Conservation (phyloP, 2,888 invertebrate species). For the Netelia inedita region DNA sequence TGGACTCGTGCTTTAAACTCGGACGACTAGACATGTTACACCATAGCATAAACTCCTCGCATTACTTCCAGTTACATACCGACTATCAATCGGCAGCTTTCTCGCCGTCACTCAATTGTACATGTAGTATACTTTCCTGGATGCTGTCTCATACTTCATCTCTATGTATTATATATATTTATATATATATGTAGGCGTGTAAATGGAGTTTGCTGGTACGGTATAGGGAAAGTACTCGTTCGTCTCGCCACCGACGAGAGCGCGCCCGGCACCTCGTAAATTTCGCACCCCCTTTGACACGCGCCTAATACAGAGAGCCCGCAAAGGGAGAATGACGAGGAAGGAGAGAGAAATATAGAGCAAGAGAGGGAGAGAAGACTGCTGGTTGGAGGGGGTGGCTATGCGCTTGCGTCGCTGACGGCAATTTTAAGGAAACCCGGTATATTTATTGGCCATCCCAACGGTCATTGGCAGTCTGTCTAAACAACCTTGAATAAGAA, state of each 20-base stretch:
- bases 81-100: constrained; percentile 78
- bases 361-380: constrained; percentile 34
- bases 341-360: constrained; percentile 54
- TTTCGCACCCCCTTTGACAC: constrained; percentile 83
- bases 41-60: constrained; percentile 73
- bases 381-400: constrained; percentile 44
- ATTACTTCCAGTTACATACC: constrained; percentile 72
- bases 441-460: background rate
- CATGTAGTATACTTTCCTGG: constrained; percentile 11
- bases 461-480: background rate
- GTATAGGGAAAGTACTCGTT: constrained; percentile 4
- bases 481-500: background rate
- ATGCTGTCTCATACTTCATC: background rate
- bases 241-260: constrained; percentile 41
- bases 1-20: constrained; percentile 50
- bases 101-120: constrained; percentile 8
- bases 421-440: constrained; percentile 4
- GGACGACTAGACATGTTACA: constrained; percentile 71
- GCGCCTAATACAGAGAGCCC: constrained; percentile 78
- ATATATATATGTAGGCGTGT: background rate
- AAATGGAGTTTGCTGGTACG: background rate
- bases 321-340: constrained; percentile 68
- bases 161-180: background rate
- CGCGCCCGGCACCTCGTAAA: constrained; percentile 79
- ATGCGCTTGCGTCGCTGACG: constrained; percentile 57